phyloP scores from a whole-genome alignment of 2,888 invertebrate genomes.

The Aphidius colemani region DNA sequence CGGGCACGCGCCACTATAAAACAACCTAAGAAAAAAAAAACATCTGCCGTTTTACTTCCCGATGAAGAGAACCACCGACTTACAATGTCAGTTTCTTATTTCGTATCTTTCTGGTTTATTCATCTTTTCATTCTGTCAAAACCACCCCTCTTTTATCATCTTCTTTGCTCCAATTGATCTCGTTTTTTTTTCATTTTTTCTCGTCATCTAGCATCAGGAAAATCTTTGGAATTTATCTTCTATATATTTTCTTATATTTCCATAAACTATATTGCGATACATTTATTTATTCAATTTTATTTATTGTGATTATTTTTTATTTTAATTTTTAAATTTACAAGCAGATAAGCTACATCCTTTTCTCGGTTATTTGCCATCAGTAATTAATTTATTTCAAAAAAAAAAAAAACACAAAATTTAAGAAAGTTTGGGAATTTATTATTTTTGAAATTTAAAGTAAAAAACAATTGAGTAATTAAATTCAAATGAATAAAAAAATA shows the following conservation, averaged over 20 bases:
- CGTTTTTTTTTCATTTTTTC: conserved; percentile 29
- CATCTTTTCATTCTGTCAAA: background rate
- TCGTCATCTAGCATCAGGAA: background rate
- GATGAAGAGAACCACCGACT: conserved; percentile 41
- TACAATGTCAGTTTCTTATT: conserved; percentile 44
- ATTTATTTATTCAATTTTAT: no score
- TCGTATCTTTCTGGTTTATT: conserved; percentile 40
- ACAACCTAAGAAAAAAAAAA: conserved; percentile 41
- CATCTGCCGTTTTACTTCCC: conserved; percentile 56
- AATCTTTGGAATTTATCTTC: background rate
- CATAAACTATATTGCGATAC: no score
- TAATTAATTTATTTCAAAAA: no score
- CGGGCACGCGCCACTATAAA: conserved; percentile 56
- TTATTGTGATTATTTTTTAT: no score
- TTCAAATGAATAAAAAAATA: no score
- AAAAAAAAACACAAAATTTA: no score
- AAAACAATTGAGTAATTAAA: no score
- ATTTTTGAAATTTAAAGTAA: no score
- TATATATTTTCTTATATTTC: conserved; percentile 10
- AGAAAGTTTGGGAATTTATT: no score
- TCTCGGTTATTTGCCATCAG: no score
- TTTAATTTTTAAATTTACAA: no score
- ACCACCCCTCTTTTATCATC: conserved; percentile 19
- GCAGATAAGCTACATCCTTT: no score
- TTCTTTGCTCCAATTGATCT: conserved; percentile 29